Base-by-base conservation (phyloP, 2,797 vertebrate species). In the Thripadectes ignobilis region DNA sequence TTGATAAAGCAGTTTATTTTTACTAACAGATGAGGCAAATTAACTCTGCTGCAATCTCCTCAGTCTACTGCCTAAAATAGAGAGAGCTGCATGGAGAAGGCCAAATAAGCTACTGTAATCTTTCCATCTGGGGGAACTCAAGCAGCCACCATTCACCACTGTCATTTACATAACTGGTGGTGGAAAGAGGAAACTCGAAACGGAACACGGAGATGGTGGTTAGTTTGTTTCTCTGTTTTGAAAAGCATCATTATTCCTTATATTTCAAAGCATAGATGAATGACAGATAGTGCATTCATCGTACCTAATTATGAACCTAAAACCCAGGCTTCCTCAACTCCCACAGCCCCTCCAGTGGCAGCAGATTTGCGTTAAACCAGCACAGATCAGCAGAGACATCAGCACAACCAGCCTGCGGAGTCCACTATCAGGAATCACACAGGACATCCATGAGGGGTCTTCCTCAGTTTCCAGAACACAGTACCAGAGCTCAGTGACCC, bases 1-100 rank as follows among this genome's bases (percentile, higher is more conserved):
- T 18, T 36, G 74, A 78, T 91, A 91, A 88, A 84, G 41, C 58
- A 80, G 29, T 88, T 88, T 67, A 92, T 86, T 95, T 80, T 83
- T 34, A 80, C 36, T 68, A 86, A 58, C n/a, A 71, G 58, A 74
- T 65, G 32, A 89, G 71, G 62, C 54, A 92, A 85, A 86, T 94
- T 85, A 88, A 80, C 43, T 88, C 4, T 2, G 49, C 57, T 77
- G 58, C 75, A 61, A 87, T 66, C 48, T 92, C 52, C 49, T 76
- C 73, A 39, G 48, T n/a, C 61, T 61, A 57, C 41, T 73, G 49
- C 86, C 80, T 72, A 46, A 90, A 88, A 88, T 30, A 90, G 73
- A 59, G 39, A 68, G 23, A 18, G 27, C 41, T 84, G 66, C 57
- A 39, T 15, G 14, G 43, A 59, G 38, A 61, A 88, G 72, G 63